phyloP scores from a whole-genome alignment of 2,113 vertebrate genomes.

The Hippocampus zosterae region DNA sequence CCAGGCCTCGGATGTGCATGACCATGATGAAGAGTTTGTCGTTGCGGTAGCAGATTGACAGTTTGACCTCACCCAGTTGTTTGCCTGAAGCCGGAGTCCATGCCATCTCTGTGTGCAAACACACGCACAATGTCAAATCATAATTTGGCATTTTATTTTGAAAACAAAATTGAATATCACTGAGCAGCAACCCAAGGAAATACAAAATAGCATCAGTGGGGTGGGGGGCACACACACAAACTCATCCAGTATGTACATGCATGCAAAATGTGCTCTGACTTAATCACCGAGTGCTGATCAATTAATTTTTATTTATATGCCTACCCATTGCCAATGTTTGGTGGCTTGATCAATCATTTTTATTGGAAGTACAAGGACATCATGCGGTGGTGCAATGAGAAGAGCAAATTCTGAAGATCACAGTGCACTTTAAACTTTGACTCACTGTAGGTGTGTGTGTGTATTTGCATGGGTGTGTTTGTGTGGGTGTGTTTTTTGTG shows the following conservation, averaged over 20 bases:
- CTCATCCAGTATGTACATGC: too few relatives aligned
- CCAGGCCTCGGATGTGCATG: conserved; percentile 93
- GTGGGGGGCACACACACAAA: too few relatives aligned
- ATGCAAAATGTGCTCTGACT: too few relatives aligned
- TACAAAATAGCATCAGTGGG: too few relatives aligned
- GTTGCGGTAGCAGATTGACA: conserved; percentile 92
- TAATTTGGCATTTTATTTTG: too few relatives aligned
- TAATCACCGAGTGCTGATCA: too few relatives aligned
- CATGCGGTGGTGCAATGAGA: not conserved
- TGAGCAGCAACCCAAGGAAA: too few relatives aligned
- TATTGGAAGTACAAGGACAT: not conserved
- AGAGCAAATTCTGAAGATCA: not conserved
- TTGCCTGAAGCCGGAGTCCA: conserved; percentile 81
- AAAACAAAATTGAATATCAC: too few relatives aligned
- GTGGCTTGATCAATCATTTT: not conserved
- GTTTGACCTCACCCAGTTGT: conserved; percentile 88
- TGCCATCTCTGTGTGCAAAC: conserved; percentile 69
- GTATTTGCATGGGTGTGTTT: not conserved
- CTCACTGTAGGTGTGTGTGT: not conserved
- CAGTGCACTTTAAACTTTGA: conserved; percentile 4
- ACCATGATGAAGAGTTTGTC: conserved; percentile 98
- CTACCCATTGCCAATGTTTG: too few relatives aligned
- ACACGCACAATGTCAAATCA: not conserved
- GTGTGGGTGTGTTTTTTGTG: not conserved
- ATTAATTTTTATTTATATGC: too few relatives aligned